phyloP scores from a whole-genome alignment of 2,888 invertebrate species.

The Hymenopus coronatus region DNA sequence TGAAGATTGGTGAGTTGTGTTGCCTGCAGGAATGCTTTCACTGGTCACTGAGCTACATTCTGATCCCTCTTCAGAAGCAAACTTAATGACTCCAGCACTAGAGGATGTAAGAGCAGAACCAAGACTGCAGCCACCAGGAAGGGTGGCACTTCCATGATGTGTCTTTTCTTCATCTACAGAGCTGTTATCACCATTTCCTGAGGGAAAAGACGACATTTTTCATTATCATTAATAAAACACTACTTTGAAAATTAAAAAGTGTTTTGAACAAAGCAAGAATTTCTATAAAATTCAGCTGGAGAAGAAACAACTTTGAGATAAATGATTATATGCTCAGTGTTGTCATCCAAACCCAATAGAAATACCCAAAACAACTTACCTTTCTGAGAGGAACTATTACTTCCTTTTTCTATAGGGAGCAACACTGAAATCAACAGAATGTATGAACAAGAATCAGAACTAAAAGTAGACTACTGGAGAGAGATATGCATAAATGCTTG shows the following conservation, averaged over 20 bases:
- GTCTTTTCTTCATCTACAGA: conserved; percentile 52
- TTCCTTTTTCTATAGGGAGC: not conserved
- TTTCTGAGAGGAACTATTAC: not conserved
- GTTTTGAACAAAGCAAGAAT: not conserved
- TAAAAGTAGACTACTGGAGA: too few species aligned
- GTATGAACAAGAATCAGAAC: not conserved
- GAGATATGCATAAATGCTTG: too few species aligned
- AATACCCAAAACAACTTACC: not conserved
- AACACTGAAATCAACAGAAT: not conserved
- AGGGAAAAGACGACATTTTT: not conserved
- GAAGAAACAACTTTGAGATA: not conserved
- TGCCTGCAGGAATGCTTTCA: conserved; percentile 66
- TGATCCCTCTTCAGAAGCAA: conserved; percentile 77
- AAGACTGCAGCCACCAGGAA: conserved; percentile 58
- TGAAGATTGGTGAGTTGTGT: conserved; percentile 26
- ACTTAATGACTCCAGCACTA: conserved; percentile 56
- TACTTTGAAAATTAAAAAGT: not conserved
- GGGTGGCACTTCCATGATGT: conserved; percentile 64
- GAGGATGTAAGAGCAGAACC: conserved; percentile 51
- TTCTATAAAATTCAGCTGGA: not conserved
- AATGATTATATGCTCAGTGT: not conserved
- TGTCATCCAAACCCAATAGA: not conserved
- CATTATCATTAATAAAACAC: not conserved
- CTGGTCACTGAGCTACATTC: conserved; percentile 86
- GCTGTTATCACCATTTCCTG: conserved; percentile 52